Evolutionary conservation across 2,888 invertebrate species (phyloP), one percentile per base, ranked within the genome.

Genomic region (Nycteola revayana): DNA sequence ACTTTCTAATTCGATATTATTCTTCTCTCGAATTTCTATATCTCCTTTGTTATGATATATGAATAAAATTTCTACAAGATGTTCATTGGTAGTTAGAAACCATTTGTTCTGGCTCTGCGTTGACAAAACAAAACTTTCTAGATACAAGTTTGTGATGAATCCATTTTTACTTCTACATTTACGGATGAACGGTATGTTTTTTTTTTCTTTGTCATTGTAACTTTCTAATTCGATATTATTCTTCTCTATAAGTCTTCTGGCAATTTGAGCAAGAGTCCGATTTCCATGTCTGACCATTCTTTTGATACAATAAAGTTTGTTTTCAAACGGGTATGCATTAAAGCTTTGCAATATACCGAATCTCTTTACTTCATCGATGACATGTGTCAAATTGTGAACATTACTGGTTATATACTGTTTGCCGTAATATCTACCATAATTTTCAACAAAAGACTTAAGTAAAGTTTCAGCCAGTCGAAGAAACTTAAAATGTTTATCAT

Each of bases 271-370:
- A 6, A 48, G 28, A 9, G 48, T 41, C 7, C 41, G 43, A 6
- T 43, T 32, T 6, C 43, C 48, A 1, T 31, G 8, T 20, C 38
- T 31, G 1, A 48, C 18, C 38, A 48, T 34, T 6, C 9, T 33
- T 37, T 42, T 43, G 1, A 43, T 43, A 4, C 28, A 10, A 20
- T 36, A 27, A 1, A 48, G 27, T 25, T 36, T 28, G 17, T 47
- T 47, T 18, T 46, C 46, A 25, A 46, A 42, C 0, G 41, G 42
- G 29, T 46, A 46, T 1, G 46, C 26, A 24, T 17, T 46, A 27
- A 46, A 46, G 1, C 27, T 35, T 1, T 32, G 22, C 10, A 47
- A 22, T 7, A 26, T 8, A 11, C 47, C 47, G 27, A 40, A 47
- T 25, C 10, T 28, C 11, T 29, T 17, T 2, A 42, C 46, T 30